phyloP scores from a whole-genome alignment of 2,888 invertebrate genomes.

The Meiosimyza platycephala region DNA sequence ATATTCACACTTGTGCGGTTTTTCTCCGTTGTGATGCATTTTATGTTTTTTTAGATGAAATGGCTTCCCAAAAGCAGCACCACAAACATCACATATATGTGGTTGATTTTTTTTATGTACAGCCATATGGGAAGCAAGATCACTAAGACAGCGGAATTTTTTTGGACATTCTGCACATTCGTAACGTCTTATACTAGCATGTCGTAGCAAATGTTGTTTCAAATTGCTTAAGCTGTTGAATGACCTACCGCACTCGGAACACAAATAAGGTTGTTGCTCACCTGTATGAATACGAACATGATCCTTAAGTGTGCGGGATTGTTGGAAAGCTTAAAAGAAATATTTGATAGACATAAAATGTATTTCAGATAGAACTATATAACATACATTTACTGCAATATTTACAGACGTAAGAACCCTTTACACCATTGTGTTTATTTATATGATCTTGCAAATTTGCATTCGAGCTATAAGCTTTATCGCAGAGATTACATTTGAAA shows the following conservation, averaged over 20 bases:
- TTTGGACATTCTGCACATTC: conserved; percentile 71
- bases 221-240: conserved; percentile 71
- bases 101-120: conserved; percentile 71
- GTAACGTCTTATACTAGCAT: conserved; percentile 69
- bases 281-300: conserved; percentile 70
- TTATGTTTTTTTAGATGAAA: conserved; percentile 74
- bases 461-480: conserved; percentile 71
- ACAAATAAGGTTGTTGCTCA: conserved; percentile 70
- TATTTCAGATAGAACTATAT: neutral
- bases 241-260: conserved; percentile 71
- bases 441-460: conserved; percentile 68
- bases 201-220: conserved; percentile 70
- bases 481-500: conserved; percentile 71
- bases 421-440: conserved; percentile 42
- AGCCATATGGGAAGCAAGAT: conserved; percentile 67
- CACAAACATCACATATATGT: conserved; percentile 74
- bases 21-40: conserved; percentile 74
- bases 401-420: conserved; percentile 42
- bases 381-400: conserved; percentile 46
- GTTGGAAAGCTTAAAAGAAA: conserved; percentile 67
- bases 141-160: conserved; percentile 71
- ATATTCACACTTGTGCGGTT: conserved; percentile 52
- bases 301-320: conserved; percentile 71
- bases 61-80: conserved; percentile 71
- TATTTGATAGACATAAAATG: neutral